phyloP scores from a whole-genome alignment of 2,797 vertebrate genomes.

The Rhyacichthys aspro region DNA sequence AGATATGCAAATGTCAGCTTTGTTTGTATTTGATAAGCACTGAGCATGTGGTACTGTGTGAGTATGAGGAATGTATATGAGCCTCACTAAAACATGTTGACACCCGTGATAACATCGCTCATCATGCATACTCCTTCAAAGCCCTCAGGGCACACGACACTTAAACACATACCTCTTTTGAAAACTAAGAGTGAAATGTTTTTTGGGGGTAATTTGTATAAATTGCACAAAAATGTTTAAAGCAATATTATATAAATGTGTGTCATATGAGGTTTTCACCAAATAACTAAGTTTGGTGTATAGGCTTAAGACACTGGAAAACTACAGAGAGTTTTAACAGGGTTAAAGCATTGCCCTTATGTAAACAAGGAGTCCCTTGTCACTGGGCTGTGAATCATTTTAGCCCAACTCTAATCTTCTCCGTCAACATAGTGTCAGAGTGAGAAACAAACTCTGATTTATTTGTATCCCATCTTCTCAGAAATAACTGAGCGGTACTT shows the following conservation, averaged over 20 bases:
- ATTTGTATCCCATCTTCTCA: slow-evolving; percentile 1
- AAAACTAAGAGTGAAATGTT: background rate
- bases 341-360: background rate
- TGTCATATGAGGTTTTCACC: background rate
- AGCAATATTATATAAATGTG: no score
- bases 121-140: slow-evolving; percentile 21
- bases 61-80: slow-evolving; percentile 56
- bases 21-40: slow-evolving; percentile 11
- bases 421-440: slow-evolving; percentile 15
- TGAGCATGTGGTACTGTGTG: slow-evolving; percentile 12
- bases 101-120: slow-evolving; percentile 54
- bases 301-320: background rate
- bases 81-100: slow-evolving; percentile 57
- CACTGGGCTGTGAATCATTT: slow-evolving; percentile 24
- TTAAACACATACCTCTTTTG: background rate
- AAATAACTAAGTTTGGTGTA: background rate
- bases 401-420: background rate
- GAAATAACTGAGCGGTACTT: no score
- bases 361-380: slow-evolving; percentile 29
- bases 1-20: slow-evolving; percentile 23
- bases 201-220: background rate
- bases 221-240: background rate
- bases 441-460: background rate
- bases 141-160: slow-evolving; percentile 15
- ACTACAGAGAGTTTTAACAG: slow-evolving; percentile 5